These are phyloP conservation scores for Drosophila silvestris DNA, from an alignment of 2,888 invertebrate species.

Conservation along the genomic window DNA sequence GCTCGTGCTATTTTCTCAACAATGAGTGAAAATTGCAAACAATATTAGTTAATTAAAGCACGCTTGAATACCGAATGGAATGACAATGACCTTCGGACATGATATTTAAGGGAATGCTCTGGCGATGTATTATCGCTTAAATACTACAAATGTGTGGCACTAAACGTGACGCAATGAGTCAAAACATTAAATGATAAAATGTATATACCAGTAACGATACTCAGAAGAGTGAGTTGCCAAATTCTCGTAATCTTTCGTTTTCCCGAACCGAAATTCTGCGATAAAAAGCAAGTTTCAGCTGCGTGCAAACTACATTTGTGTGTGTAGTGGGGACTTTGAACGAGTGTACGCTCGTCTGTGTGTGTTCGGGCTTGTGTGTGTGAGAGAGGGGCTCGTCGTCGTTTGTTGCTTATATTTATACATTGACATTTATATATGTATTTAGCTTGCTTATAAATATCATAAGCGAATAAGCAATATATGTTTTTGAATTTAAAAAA, in stretches of 20 bases:
- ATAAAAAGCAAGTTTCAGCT: neutral
- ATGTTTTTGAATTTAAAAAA: neutral
- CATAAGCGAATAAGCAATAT: neutral
- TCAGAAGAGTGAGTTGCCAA: neutral
- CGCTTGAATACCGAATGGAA: constrained; percentile 26
- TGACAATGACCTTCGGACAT: constrained; percentile 56
- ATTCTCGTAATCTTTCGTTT: neutral
- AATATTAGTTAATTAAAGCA: constrained; percentile 11
- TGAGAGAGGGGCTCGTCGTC: constrained; percentile 17
- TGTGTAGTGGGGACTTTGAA: neutral
- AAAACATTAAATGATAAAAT: neutral
- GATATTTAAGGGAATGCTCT: constrained; percentile 38
- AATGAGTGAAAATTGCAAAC: constrained; percentile 48
- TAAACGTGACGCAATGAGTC: constrained; percentile 1
- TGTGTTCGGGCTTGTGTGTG: neutral
- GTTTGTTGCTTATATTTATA: neutral
- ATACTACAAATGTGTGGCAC: neutral
- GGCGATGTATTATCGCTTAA: neutral
- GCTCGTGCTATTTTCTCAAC: constrained; percentile 51
- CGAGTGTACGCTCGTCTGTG: neutral
- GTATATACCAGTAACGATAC: neutral
- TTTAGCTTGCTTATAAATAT: neutral
- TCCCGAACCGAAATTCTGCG: neutral
- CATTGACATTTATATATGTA: neutral
- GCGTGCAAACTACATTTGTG: neutral